These are phyloP conservation scores for Helobdella robusta DNA, from an alignment of 2,888 invertebrate species.

Conservation along the genomic window DNA sequence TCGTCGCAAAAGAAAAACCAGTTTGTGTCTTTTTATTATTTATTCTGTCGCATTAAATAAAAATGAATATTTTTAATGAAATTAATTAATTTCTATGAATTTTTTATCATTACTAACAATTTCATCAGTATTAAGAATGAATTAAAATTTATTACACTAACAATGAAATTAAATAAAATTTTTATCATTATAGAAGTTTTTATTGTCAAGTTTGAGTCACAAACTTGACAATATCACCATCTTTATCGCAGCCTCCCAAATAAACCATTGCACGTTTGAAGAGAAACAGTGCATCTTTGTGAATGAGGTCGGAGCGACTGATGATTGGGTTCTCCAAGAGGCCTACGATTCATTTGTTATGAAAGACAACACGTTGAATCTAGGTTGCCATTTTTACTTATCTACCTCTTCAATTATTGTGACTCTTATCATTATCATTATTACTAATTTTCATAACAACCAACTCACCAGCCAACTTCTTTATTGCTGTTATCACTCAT, in stretches of 20 bases:
- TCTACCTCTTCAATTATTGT: too few species aligned
- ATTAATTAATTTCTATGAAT: too few species aligned
- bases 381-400: constrained; percentile 14
- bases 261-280: constrained; percentile 5
- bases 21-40: neutral
- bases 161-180: too few species aligned
- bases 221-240: neutral
- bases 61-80: too few species aligned
- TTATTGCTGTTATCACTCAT: too few species aligned
- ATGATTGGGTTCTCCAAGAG: neutral
- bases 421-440: too few species aligned
- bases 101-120: too few species aligned
- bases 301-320: neutral
- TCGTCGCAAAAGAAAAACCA: constrained; percentile 14
- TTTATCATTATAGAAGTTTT: neutral
- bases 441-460: too few species aligned
- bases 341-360: neutral
- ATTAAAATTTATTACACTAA: too few species aligned
- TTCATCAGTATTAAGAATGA: too few species aligned
- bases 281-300: neutral
- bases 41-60: too few species aligned
- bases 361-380: constrained; percentile 22
- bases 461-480: too few species aligned
- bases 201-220: neutral
- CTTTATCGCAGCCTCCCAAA: neutral